Conservation (phyloP, 2,888 invertebrate genomes). For the Pterostichus niger region DNA sequence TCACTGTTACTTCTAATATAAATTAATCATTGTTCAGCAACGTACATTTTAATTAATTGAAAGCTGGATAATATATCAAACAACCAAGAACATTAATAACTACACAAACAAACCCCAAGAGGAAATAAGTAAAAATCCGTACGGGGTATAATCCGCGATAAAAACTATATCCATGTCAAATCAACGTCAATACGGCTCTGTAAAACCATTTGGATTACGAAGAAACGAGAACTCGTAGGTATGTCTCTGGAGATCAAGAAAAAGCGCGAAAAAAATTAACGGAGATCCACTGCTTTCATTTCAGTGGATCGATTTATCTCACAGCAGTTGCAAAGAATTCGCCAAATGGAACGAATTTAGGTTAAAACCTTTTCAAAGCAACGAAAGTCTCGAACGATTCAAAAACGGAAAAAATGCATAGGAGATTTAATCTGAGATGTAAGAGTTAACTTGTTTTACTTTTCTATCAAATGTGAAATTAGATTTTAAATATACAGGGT, state of each 20-base stretch:
- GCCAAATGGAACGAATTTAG: neutral
- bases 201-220: slow-evolving; percentile 5
- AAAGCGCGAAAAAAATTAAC: slow-evolving; percentile 33
- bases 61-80: neutral
- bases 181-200: slow-evolving; percentile 6
- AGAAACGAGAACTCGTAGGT: neutral
- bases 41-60: neutral
- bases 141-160: neutral
- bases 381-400: neutral
- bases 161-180: slow-evolving; percentile 7
- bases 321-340: neutral
- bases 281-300: slow-evolving; percentile 17
- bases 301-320: slow-evolving; percentile 18
- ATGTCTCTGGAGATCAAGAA: neutral
- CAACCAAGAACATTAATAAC: neutral
- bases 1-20: neutral
- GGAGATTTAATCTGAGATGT: neutral
- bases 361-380: neutral
- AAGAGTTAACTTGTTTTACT: too few species aligned
- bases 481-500: too few species aligned
- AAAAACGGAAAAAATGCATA: neutral
- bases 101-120: neutral
- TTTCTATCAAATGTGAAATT: too few species aligned
- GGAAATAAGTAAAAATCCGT: neutral
- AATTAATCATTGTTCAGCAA: slow-evolving; percentile 8